Evolutionary conservation across 37 sponge, comb jelly and placozoan species (phyloP).

Genomic region (Bolinopsis microptera): DNA sequence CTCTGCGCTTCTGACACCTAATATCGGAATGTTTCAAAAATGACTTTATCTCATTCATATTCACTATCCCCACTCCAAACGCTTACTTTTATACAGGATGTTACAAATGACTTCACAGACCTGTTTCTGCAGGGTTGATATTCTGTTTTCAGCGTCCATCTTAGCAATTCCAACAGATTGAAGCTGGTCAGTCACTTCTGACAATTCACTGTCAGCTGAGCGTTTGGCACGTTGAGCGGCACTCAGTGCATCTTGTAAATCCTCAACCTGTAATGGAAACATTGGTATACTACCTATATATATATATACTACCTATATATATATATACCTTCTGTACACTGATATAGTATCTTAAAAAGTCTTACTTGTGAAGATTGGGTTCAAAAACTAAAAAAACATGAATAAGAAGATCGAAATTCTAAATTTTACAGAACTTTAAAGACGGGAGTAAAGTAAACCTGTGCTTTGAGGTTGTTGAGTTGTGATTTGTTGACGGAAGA

Average conservation of each 20-base stretch:
- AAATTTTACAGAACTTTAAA: too few species aligned
- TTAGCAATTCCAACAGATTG: neutral
- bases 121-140: conserved; percentile 12
- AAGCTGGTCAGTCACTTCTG: neutral
- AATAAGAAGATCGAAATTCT: too few species aligned
- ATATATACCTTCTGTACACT: too few species aligned
- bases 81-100: too few species aligned
- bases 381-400: too few species aligned
- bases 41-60: neutral
- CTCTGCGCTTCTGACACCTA: conserved; percentile 14
- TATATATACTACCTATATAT: too few species aligned
- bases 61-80: too few species aligned
- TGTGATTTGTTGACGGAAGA: conserved; percentile 32
- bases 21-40: neutral
- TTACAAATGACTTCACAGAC: too few species aligned
- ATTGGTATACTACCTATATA: too few species aligned
- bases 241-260: conserved; percentile 39
- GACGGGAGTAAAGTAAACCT: too few species aligned
- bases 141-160: conserved; percentile 47
- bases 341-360: too few species aligned
- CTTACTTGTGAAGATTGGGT: too few species aligned
- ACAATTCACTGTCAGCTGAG: neutral
- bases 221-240: conserved; percentile 32
- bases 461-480: conserved; percentile 41
- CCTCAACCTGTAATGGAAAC: neutral